These are phyloP conservation scores for Epicampocera succincta DNA, from an alignment of 2,888 invertebrate species.

Conservation along the genomic window DNA sequence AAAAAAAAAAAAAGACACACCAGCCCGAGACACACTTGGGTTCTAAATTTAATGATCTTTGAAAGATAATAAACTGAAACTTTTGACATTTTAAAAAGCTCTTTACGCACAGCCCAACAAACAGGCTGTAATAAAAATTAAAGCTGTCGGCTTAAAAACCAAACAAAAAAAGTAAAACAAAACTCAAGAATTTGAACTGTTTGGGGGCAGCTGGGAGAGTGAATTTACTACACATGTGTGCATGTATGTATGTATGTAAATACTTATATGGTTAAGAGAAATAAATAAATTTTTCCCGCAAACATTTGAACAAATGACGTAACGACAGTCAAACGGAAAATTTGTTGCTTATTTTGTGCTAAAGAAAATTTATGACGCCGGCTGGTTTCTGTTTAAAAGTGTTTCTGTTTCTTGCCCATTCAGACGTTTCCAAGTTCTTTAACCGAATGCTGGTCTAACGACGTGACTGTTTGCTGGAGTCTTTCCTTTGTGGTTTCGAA, in stretches of 20 bases:
- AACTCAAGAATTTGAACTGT: slow-evolving; percentile 21
- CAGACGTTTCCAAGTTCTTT: background rate
- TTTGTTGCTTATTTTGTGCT: slow-evolving; percentile 32
- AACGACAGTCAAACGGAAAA: slow-evolving; percentile 39
- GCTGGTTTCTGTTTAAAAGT: slow-evolving; percentile 40
- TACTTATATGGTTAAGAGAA: slow-evolving; percentile 20
- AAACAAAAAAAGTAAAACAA: slow-evolving; percentile 17
- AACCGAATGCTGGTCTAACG: background rate
- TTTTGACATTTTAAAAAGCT: slow-evolving; percentile 71
- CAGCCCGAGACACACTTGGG: slow-evolving; percentile 31
- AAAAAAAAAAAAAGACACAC: slow-evolving; percentile 4
- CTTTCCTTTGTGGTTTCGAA: slow-evolving; percentile 46
- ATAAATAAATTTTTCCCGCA: slow-evolving; percentile 36
- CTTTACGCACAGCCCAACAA: background rate
- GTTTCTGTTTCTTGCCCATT: background rate
- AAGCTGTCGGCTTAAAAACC: too few relatives aligned
- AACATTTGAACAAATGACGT: slow-evolving; percentile 42
- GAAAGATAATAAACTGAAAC: slow-evolving; percentile 70
- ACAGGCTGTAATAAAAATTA: too few relatives aligned
- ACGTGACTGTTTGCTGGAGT: background rate
- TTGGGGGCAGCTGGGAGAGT: slow-evolving; percentile 11
- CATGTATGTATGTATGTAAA: background rate
- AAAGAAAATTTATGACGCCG: slow-evolving; percentile 61
- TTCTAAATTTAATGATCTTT: slow-evolving; percentile 68
- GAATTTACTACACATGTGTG: too few relatives aligned